These are phyloP conservation scores for Zosterops pallidus DNA, from an alignment of 2,113 vertebrate species.

Conservation along the genomic window DNA sequence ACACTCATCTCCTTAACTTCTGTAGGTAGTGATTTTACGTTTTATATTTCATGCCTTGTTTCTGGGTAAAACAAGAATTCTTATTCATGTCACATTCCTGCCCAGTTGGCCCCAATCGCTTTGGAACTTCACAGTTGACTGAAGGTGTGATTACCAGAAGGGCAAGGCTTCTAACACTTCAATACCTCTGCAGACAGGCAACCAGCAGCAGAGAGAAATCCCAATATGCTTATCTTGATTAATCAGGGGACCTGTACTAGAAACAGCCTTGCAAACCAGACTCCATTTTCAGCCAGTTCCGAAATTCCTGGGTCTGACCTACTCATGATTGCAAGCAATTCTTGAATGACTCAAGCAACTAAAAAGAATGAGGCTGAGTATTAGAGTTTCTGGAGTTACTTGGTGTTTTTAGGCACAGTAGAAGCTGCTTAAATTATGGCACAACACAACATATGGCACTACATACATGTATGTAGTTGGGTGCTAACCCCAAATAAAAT, in stretches of 20 bases:
- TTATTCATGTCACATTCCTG: neutral
- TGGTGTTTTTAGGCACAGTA: neutral
- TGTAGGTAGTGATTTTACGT: neutral
- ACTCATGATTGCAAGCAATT: neutral
- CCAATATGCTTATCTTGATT: neutral
- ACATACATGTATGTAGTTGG: neutral
- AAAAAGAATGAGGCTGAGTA: neutral
- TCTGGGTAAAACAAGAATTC: neutral
- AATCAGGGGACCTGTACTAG: neutral
- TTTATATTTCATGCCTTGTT: neutral
- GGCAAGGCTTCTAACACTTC: neutral
- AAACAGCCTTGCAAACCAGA: neutral
- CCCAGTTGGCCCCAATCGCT: neutral
- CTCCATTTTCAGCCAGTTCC: neutral
- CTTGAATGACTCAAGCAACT: neutral
- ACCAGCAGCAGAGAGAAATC: neutral
- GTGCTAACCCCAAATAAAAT: neutral
- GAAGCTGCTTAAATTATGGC: neutral
- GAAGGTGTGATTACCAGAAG: neutral
- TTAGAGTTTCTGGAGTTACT: neutral
- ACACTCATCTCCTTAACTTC: neutral
- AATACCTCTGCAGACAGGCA: neutral
- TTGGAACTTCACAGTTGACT: neutral
- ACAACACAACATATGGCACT: neutral
- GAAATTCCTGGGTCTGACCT: neutral